phyloP scores from a whole-genome alignment of 2,888 invertebrate genomes.

The Dynastes grantii region DNA sequence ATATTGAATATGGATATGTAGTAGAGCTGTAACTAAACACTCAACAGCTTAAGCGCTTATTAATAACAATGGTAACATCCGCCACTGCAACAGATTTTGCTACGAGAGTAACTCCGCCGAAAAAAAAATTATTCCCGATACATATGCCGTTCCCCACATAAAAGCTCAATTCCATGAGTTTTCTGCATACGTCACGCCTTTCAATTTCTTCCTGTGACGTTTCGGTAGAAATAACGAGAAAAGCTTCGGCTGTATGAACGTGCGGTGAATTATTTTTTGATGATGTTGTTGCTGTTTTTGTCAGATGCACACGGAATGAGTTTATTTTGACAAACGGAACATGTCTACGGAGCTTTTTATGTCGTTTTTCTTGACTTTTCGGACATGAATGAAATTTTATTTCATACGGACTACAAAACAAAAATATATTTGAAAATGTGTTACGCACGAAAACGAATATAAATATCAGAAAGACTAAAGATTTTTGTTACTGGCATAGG shows the following conservation, averaged over 20 bases:
- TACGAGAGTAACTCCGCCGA: constrained; percentile 1
- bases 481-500: too few species aligned
- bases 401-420: constrained; percentile 11
- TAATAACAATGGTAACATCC: constrained; percentile 48
- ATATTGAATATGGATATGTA: too few species aligned
- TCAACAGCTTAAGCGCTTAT: constrained; percentile 32
- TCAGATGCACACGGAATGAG: constrained; percentile 43
- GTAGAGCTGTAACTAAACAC: constrained; percentile 10
- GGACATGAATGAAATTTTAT: constrained; percentile 30
- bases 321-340: constrained; percentile 45
- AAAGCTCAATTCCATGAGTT: constrained; percentile 11
- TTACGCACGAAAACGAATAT: too few species aligned
- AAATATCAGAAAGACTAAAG: too few species aligned
- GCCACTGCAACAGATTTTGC: constrained; percentile 38
- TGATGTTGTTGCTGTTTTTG: constrained; percentile 42
- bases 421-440: neutral
- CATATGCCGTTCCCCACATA: constrained; percentile 25
- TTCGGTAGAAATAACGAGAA: constrained; percentile 21
- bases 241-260: constrained; percentile 25
- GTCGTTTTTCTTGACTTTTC: constrained; percentile 13
- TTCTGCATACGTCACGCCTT: constrained; percentile 36
- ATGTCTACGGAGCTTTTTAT: constrained; percentile 24
- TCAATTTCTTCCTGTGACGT: constrained; percentile 30
- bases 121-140: constrained; percentile 19
- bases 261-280: constrained; percentile 39